Evolutionary conservation across 2,888 invertebrate genomes (phyloP).

Genomic region (Cryptus armator): DNA sequence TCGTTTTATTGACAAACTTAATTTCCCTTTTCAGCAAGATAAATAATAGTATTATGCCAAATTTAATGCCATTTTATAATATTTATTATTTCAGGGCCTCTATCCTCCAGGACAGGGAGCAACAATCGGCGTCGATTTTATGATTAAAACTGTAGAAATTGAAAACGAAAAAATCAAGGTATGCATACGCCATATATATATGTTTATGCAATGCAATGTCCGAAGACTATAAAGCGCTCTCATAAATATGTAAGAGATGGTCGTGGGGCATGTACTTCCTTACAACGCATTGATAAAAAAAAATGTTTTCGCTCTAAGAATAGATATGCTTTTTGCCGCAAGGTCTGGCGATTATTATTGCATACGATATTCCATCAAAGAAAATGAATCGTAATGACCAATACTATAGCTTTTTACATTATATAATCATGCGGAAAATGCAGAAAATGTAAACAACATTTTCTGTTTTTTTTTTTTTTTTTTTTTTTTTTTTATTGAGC

Average conservation of each 20-base stretch:
- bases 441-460: no score
- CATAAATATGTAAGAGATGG: constrained; percentile 25
- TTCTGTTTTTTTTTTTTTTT: no score
- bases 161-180: constrained; percentile 98
- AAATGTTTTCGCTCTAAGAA: neutral
- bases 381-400: no score
- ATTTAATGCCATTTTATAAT: no score
- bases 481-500: no score
- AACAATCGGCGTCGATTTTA: constrained; percentile 99
- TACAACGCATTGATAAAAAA: neutral
- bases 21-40: no score
- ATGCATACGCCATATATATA: constrained; percentile 26
- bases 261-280: neutral
- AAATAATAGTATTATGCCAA: no score
- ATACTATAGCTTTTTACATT: no score
- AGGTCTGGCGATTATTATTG: neutral
- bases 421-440: no score
- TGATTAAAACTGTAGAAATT: constrained; percentile 99
- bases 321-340: neutral
- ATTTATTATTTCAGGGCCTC: constrained; percentile 88
- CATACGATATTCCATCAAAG: neutral
- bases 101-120: constrained; percentile 99
- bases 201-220: constrained; percentile 3
- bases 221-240: neutral
- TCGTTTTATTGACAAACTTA: constrained; percentile 6